Evolutionary conservation across 1,140 invertebrate species (phyloP).

Genomic region (Eriocheir sinensis): DNA sequence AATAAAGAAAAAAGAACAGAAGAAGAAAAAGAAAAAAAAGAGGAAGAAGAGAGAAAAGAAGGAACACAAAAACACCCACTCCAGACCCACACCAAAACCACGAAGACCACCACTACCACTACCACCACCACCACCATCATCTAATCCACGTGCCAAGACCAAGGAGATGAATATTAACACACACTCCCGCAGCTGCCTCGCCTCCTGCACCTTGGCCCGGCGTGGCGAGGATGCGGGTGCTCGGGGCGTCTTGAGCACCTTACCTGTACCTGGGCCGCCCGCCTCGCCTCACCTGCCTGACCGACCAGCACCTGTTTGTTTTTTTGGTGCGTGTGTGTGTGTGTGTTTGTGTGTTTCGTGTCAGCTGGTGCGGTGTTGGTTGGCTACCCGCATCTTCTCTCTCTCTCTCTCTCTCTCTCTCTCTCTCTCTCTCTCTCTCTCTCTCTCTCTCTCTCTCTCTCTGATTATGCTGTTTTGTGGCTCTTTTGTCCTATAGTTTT

Average conservation of each 20-base stretch:
- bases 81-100: too few species aligned
- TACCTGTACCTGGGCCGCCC: background rate
- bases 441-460: background rate
- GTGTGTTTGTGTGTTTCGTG: too few species aligned
- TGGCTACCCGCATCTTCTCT: background rate
- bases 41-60: too few species aligned
- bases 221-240: background rate
- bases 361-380: background rate
- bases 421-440: slow-evolving; percentile 28
- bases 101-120: too few species aligned
- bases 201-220: background rate
- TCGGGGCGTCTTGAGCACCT: background rate
- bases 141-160: too few species aligned
- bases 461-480: background rate
- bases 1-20: too few species aligned
- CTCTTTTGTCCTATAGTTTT: too few species aligned
- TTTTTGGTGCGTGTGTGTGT: background rate
- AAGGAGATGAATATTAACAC: background rate
- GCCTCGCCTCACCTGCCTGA: background rate
- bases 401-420: background rate
- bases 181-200: background rate
- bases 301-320: background rate
- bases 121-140: too few species aligned
- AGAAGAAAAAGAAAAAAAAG: too few species aligned
- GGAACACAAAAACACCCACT: too few species aligned